phyloP scores from a whole-genome alignment of 2,888 invertebrate species.

The Lydus trimaculatus region DNA sequence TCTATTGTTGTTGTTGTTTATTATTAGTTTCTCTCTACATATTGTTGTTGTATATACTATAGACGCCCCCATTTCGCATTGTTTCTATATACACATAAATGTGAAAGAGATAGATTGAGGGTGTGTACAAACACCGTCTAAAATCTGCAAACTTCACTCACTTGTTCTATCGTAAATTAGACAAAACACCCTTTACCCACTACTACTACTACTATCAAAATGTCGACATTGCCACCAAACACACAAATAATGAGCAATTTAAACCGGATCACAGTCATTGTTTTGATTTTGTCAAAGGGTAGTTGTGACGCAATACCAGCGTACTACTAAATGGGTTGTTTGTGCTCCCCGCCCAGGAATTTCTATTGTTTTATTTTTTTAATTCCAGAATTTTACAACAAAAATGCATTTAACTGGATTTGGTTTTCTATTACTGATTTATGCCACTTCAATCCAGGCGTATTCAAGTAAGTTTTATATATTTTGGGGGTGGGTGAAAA shows the following conservation, averaged over 20 bases:
- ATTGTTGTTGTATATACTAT: background rate
- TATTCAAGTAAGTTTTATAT: background rate
- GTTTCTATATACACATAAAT: background rate
- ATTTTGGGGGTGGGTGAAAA: too few species aligned
- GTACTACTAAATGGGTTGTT: background rate
- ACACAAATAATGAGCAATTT: constrained; percentile 37
- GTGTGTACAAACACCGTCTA: background rate
- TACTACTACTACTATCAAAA: constrained; percentile 6
- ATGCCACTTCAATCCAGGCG: background rate
- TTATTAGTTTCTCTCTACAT: background rate
- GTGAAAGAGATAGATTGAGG: background rate
- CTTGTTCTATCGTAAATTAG: constrained; percentile 22
- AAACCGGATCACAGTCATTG: constrained; percentile 35
- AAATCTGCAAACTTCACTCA: background rate
- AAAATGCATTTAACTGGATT: background rate
- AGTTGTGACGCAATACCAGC: too few species aligned
- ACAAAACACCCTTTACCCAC: too few species aligned
- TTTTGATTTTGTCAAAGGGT: constrained; percentile 20
- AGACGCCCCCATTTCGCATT: background rate
- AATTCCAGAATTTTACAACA: background rate
- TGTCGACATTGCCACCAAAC: constrained; percentile 22
- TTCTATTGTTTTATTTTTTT: background rate
- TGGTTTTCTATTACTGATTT: background rate
- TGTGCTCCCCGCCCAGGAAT: too few species aligned
- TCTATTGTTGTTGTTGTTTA: background rate